Percentiles rank a stretch among this genome's conserved stretches.
phyloP scores from a whole-genome alignment of 2,888 invertebrate species.

The Seira musarum region DNA sequence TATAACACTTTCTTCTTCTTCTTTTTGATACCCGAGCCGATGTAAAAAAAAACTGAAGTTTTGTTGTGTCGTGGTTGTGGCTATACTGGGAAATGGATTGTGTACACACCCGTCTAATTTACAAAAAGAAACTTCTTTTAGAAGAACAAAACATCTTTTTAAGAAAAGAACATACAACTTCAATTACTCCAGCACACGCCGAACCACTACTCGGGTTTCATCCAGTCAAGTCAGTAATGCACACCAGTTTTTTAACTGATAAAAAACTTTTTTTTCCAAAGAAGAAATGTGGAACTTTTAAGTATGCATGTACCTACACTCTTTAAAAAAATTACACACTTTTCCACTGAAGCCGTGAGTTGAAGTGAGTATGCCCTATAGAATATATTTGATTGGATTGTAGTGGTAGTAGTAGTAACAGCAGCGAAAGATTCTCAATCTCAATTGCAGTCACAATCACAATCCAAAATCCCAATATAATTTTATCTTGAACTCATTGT shows the following conservation, averaged over 20 bases:
- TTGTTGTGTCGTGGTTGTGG: background rate
- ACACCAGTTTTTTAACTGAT: background rate
- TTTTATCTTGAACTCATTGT: conserved; percentile 37
- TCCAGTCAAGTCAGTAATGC: background rate
- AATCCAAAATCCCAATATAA: background rate
- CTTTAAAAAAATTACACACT: conserved; percentile 7
- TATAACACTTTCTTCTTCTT: conserved; percentile 17
- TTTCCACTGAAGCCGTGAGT: too few species aligned
- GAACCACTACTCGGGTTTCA: conserved; percentile 16
- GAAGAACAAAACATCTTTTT: conserved; percentile 20
- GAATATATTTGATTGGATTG: conserved; percentile 36
- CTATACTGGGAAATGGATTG: conserved; percentile 10
- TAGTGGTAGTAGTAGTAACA: too few species aligned
- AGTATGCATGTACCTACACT: conserved; percentile 21
- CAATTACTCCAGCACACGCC: conserved; percentile 59
- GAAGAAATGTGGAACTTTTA: conserved; percentile 23
- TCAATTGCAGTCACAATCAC: background rate
- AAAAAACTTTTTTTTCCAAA: background rate
- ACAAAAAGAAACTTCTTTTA: conserved; percentile 38
- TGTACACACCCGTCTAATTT: conserved; percentile 38
- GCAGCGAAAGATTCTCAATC: too few species aligned
- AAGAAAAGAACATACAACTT: conserved; percentile 56
- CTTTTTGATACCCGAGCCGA: background rate
- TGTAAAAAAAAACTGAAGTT: too few species aligned
- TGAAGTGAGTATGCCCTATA: background rate